phyloP scores from a whole-genome alignment of 2,797 vertebrate species.

The Brachyalestes nurse region DNA sequence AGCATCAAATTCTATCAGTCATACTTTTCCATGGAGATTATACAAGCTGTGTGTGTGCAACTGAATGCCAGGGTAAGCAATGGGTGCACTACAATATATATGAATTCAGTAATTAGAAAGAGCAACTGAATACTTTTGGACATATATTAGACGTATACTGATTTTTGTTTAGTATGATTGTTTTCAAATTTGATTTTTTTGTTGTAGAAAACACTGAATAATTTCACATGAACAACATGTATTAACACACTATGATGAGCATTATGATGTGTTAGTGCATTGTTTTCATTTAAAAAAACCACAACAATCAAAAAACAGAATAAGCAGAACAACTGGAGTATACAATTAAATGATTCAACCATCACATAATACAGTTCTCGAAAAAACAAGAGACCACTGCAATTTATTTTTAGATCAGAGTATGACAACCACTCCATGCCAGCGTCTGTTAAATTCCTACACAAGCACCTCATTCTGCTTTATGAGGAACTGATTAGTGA shows the following conservation, averaged over 20 bases:
- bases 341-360: constrained; percentile 6
- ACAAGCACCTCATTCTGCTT: no score
- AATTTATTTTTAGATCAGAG: no score
- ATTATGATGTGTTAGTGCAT: constrained; percentile 22
- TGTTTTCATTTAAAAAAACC: not conserved
- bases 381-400: no score
- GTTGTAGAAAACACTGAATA: not conserved
- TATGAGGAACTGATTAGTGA: no score
- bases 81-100: not conserved
- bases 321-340: not conserved
- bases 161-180: not conserved
- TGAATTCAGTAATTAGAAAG: not conserved
- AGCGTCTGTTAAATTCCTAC: no score
- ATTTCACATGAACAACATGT: constrained; percentile 18
- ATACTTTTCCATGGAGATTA: not conserved
- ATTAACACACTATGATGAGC: constrained; percentile 51
- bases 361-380: not conserved
- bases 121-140: not conserved
- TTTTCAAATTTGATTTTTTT: not conserved
- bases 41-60: not conserved
- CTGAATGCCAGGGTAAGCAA: not conserved
- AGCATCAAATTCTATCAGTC: not conserved
- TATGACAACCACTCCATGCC: no score
- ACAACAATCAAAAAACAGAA: not conserved
- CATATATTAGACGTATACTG: not conserved